phyloP scores from a whole-genome alignment of 2,888 invertebrate genomes.

The Torymus texanus region DNA sequence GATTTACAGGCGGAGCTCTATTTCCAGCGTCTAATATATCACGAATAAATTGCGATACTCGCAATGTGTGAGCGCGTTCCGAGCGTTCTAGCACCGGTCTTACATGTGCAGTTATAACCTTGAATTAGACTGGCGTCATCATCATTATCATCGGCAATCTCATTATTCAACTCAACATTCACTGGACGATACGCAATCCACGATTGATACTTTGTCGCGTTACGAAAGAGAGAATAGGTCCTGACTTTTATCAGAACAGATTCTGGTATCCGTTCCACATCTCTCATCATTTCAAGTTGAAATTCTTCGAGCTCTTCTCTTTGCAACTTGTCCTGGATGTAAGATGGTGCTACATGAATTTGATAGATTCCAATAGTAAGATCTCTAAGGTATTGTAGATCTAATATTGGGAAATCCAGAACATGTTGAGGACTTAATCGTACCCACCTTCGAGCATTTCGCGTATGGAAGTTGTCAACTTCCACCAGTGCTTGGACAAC shows the following conservation, averaged over 20 bases:
- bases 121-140: too few relatives aligned
- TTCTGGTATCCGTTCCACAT: conserved; percentile 45
- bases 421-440: background rate
- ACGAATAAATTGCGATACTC: background rate
- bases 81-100: too few relatives aligned
- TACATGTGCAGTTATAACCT: too few relatives aligned
- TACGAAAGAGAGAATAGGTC: conserved; percentile 11
- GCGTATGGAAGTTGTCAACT: conserved; percentile 46
- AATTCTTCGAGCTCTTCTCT: conserved; percentile 23
- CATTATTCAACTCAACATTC: too few relatives aligned
- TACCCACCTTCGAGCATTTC: conserved; percentile 51
- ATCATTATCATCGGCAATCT: too few relatives aligned
- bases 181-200: conserved; percentile 22
- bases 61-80: too few relatives aligned
- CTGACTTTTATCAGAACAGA: conserved; percentile 21
- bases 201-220: conserved; percentile 26
- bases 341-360: conserved; percentile 35
- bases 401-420: conserved; percentile 2
- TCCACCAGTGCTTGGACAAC: conserved; percentile 52
- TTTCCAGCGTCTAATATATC: conserved; percentile 1
- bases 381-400: background rate
- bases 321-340: conserved; percentile 31
- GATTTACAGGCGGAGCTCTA: background rate
- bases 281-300: conserved; percentile 27
- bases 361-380: conserved; percentile 55